phyloP scores from a whole-genome alignment of 30 jellyfish, hydroid and myxozoan species.

The Clytia hemisphaerica region DNA sequence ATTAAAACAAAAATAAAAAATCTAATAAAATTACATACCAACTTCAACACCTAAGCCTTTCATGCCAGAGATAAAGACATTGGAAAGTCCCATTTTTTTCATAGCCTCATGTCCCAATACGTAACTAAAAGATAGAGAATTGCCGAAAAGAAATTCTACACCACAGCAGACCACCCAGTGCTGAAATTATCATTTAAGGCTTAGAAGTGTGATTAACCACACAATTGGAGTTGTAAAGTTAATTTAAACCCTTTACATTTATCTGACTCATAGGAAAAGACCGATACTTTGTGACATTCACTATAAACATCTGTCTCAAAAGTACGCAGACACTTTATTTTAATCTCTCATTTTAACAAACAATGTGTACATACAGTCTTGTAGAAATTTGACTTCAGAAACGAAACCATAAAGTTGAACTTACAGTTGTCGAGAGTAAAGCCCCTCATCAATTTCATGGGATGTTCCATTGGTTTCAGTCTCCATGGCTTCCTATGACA shows the following conservation, averaged over 20 bases:
- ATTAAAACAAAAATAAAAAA: not conserved
- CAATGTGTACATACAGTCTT: no score
- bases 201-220: no score
- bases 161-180: no score
- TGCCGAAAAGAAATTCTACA: no score
- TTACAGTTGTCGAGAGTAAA: constrained; percentile 93
- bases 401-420: not conserved
- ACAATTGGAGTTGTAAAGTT: no score
- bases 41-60: constrained; percentile 98
- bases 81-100: constrained; percentile 91
- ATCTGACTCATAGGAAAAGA: no score
- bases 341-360: no score
- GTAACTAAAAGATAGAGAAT: constrained; percentile 43
- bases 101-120: constrained; percentile 98
- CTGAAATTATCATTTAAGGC: no score
- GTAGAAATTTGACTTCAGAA: not conserved
- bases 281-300: no score
- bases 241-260: no score
- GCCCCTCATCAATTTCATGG: constrained; percentile 92
- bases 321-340: no score
- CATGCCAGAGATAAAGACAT: constrained; percentile 80
- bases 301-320: no score
- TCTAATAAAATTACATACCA: constrained; percentile 34
- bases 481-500: constrained; percentile 53
- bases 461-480: constrained; percentile 14